Percentiles rank a stretch among this genome's conserved stretches.
Conservation (phyloP, 2,113 vertebrate species). For the Pygoscelis adeliae region DNA sequence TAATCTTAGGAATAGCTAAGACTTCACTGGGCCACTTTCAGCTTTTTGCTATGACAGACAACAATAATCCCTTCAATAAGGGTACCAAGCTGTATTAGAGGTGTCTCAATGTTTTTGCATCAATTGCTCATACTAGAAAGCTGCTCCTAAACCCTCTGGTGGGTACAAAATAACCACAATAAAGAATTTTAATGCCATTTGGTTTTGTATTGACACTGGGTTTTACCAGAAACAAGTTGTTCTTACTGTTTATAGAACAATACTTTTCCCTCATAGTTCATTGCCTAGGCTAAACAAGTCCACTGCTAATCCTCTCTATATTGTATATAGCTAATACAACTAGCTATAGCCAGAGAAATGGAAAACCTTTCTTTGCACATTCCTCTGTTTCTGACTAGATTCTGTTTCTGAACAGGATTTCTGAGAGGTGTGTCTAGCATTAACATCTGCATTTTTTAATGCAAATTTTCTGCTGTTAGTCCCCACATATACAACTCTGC, state of each 20-base stretch:
- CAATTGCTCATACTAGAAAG: neutral
- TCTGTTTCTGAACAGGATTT: neutral
- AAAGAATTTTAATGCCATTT: neutral
- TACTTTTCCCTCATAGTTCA: neutral
- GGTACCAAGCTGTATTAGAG: neutral
- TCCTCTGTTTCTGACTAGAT: neutral
- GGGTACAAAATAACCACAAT: neutral
- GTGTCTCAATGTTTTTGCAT: neutral
- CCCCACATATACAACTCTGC: neutral
- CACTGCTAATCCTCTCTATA: neutral
- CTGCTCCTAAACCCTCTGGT: neutral
- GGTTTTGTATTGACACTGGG: neutral
- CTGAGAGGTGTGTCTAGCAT: neutral
- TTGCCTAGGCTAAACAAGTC: neutral
- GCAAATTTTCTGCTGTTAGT: neutral
- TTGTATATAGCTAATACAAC: no score
- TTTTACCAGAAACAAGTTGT: neutral
- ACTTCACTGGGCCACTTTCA: neutral
- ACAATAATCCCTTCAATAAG: no score
- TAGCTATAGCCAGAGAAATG: neutral
- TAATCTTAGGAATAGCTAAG: neutral
- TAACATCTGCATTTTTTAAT: neutral
- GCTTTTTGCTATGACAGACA: neutral
- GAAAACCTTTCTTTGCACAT: neutral
- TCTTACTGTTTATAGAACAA: neutral